Percentiles rank a stretch among this genome's conserved stretches.
Conservation (phyloP, 1,140 invertebrate species). For the Ceratitis capitata region DNA sequence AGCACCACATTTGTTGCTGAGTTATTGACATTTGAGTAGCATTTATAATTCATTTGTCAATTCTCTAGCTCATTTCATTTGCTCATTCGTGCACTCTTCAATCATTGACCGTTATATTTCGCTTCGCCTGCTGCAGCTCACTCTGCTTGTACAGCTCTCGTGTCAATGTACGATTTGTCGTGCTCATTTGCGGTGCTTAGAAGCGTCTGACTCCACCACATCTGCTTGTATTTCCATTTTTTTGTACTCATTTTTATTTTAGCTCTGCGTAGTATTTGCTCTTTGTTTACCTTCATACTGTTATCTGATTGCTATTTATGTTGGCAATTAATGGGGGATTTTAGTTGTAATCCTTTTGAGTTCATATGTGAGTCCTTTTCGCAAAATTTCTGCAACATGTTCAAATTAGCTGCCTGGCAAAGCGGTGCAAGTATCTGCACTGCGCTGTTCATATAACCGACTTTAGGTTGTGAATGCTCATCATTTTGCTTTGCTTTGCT, state of each 20-base stretch:
- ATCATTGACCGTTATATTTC: neutral
- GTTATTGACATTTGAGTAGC: constrained; percentile 33
- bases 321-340: neutral
- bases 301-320: neutral
- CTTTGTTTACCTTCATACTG: constrained; percentile 9
- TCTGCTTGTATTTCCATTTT: neutral
- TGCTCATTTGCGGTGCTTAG: neutral
- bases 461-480: too few species aligned
- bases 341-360: constrained; percentile 24
- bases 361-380: constrained; percentile 14
- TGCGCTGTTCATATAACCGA: neutral
- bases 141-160: too few species aligned
- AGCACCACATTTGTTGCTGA: neutral
- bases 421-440: neutral
- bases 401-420: neutral
- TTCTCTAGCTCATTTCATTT: neutral
- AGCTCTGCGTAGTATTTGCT: neutral
- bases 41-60: constrained; percentile 10
- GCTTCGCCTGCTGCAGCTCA: neutral
- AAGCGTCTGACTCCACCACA: neutral
- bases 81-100: neutral
- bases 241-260: neutral
- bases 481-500: neutral
- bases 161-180: constrained; percentile 27
- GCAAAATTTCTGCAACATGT: constrained; percentile 28